These are phyloP conservation scores for Odobenus rosmarus DNA, from an alignment of 2,113 vertebrate genomes.

Conservation along the genomic window DNA sequence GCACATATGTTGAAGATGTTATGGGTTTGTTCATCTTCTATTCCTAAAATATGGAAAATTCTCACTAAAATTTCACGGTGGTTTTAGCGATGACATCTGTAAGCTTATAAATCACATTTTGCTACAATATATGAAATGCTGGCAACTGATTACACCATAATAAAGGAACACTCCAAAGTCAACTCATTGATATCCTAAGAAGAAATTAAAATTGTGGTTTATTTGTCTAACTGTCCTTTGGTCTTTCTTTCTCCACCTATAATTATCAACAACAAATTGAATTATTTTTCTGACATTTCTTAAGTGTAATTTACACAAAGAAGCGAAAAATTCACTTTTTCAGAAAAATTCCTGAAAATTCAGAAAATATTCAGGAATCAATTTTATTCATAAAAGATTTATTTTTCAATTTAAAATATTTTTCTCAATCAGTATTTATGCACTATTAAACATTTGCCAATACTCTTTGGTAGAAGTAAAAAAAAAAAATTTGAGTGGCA, in stretches of 20 bases:
- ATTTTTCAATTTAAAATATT: not conserved
- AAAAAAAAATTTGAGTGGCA: not conserved
- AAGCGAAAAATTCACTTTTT: not conserved
- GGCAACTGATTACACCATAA: not conserved
- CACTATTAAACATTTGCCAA: not conserved
- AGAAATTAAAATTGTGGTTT: not conserved
- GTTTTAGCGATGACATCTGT: not conserved
- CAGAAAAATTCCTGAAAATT: not conserved
- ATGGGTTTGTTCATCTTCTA: constrained; percentile 87
- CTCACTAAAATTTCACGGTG: constrained; percentile 25
- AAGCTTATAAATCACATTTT: not conserved
- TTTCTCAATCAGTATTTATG: not conserved
- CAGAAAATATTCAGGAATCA: constrained; percentile 3
- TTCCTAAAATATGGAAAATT: constrained; percentile 62
- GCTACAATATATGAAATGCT: not conserved
- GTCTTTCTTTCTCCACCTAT: not conserved
- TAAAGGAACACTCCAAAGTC: not conserved
- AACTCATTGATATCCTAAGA: not conserved
- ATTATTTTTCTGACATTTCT: constrained; percentile 31
- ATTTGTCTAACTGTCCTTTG: not conserved
- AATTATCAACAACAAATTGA: not conserved
- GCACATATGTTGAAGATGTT: constrained; percentile 89
- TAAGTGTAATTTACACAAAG: constrained; percentile 23
- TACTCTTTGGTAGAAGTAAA: constrained; percentile 8
- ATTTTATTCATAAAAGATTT: constrained; percentile 1